Evolutionary conservation across 2,797 vertebrate species (phyloP), one percentile per base, ranked within the genome.

Genomic region (Calcarius lapponicus): DNA sequence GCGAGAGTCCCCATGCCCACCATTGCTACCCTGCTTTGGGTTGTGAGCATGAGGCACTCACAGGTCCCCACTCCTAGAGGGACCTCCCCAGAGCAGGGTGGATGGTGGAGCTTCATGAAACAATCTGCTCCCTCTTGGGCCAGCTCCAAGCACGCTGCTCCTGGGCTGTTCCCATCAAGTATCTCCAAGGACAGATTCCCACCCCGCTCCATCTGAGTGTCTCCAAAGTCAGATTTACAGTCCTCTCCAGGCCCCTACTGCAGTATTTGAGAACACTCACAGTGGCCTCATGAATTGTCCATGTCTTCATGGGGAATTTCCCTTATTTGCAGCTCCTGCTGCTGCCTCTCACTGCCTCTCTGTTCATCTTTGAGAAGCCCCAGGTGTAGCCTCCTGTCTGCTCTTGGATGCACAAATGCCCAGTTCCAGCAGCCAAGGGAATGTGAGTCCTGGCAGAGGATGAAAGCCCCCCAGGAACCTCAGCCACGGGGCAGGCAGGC

Each of bases 391-490:
- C 45, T 81, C 54, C 48, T 61, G 9, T 71, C 71, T 92, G 51
- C 16, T 73, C 48, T 60, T 47, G 40, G 31, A 62, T 34, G 29
- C 80, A 57, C 36, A 80, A 71, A 64, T 3, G 14, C 19, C 43
- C n/a, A 0, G 0, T 60, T 45, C 28, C 51, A 36, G 26, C 57
- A 84, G 42, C 66, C 86, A 74, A 86, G 40, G n/a, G 25, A 58
- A 6, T 21, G 36, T 0, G 0, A 73, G 36, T 21, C 56, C 60
- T 2, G 1, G 17, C 3, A 21, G 32, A 75, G 62, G 34, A 32
- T 45, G 58, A 32, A 67, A 81, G 45, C 11, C 7, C 54, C 20
- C 17, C 2, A 2, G 45, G 28, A 51, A 45, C 6, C 7, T 53
- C 54, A 72, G 70, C 9, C 1, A 1, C 24, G 38, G 1, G 1